These are phyloP conservation scores for Caenorhabditis sulstoni DNA, from an alignment of 2,888 invertebrate genomes.

Conservation along the genomic window DNA sequence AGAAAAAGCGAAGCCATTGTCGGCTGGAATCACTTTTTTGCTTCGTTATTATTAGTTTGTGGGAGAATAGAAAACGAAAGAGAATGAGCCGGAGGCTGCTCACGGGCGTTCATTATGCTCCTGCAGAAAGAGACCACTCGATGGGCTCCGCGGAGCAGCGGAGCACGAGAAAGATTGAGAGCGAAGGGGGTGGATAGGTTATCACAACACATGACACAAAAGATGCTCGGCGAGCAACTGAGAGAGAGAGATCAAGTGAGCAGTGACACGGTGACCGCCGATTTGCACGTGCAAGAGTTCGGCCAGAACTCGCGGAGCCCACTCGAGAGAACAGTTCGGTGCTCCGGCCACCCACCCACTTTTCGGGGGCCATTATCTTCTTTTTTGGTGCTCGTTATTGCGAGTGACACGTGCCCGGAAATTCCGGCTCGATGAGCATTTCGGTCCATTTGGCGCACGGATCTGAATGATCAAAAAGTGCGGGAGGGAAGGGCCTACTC, in stretches of 20 bases:
- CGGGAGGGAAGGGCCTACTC: constrained; percentile 42
- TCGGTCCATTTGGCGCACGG: constrained; percentile 34
- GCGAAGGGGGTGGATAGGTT: constrained; percentile 42
- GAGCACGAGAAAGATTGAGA: not conserved
- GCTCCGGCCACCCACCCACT: constrained; percentile 26
- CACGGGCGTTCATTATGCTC: constrained; percentile 29
- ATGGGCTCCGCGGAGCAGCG: constrained; percentile 2
- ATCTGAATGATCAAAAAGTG: constrained; percentile 55
- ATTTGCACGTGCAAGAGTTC: too few relatives aligned
- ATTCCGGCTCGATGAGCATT: constrained; percentile 37
- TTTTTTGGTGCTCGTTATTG: constrained; percentile 15
- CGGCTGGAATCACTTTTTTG: constrained; percentile 10
- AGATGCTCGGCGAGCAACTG: too few relatives aligned
- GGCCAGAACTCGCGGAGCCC: too few relatives aligned
- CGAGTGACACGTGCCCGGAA: constrained; percentile 24
- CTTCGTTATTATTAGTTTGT: too few relatives aligned
- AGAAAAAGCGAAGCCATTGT: not conserved
- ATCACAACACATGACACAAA: constrained; percentile 48
- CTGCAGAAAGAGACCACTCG: constrained; percentile 29
- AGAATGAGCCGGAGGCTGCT: constrained; percentile 9
- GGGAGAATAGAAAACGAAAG: not conserved
- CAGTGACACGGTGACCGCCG: too few relatives aligned
- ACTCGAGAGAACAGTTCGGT: too few relatives aligned
- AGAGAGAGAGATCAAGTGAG: too few relatives aligned
- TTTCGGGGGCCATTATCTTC: too few relatives aligned